These are phyloP conservation scores for Hypomecis punctinalis DNA, from an alignment of 2,888 invertebrate genomes.

Conservation along the genomic window DNA sequence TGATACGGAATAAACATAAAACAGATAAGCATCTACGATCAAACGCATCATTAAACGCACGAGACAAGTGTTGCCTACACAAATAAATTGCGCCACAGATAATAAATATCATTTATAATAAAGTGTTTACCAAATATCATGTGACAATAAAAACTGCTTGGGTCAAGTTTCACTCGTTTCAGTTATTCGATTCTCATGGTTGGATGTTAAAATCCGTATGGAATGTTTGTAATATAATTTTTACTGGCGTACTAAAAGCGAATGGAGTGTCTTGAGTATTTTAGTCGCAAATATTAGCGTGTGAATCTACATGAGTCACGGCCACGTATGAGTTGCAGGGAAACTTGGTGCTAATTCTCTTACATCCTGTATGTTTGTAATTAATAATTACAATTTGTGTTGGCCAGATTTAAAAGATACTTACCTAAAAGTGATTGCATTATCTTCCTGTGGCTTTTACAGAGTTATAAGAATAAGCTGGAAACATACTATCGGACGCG, in stretches of 20 bases:
- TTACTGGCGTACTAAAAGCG: constrained; percentile 37
- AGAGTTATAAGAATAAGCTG: no score
- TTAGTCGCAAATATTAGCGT: constrained; percentile 29
- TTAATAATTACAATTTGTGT: constrained; percentile 1
- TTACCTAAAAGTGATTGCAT: no score
- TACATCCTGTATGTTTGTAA: constrained; percentile 10
- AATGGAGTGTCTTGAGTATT: constrained; percentile 32
- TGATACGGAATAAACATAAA: constrained; percentile 24
- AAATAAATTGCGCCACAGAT: constrained; percentile 41
- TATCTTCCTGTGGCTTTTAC: no score
- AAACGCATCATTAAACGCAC: constrained; percentile 39
- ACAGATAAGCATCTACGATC: constrained; percentile 33
- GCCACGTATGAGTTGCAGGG: constrained; percentile 16
- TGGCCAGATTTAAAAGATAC: neutral
- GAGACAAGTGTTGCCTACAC: constrained; percentile 32
- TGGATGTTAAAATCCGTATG: constrained; percentile 24
- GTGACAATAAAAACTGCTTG: constrained; percentile 55
- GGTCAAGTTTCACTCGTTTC: constrained; percentile 51
- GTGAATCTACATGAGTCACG: constrained; percentile 25
- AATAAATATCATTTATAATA: constrained; percentile 54
- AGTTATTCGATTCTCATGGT: constrained; percentile 40
- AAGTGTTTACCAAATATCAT: constrained; percentile 59
- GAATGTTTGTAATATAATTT: constrained; percentile 38
- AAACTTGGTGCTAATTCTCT: neutral
- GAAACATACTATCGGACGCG: no score